These are phyloP conservation scores for Batillaria attramentaria DNA, from an alignment of 1,140 invertebrate genomes.

Conservation along the genomic window DNA sequence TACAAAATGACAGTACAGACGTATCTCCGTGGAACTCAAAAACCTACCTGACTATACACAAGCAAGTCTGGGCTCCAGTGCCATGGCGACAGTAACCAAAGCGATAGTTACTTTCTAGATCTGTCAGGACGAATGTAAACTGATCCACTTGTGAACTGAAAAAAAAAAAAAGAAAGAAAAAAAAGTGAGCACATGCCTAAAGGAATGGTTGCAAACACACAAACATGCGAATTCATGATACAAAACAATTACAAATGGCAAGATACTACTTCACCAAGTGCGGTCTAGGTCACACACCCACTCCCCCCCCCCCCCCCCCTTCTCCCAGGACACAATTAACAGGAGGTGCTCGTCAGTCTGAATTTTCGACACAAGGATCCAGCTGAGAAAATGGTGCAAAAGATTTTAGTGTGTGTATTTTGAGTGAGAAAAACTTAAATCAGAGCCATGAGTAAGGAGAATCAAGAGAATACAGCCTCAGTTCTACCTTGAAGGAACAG, in stretches of 20 bases:
- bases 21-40: not conserved
- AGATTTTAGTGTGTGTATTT: too few relatives aligned
- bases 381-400: too few relatives aligned
- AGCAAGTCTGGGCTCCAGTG: conserved; percentile 68
- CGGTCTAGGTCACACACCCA: not conserved
- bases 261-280: not conserved
- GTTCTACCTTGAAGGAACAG: too few relatives aligned
- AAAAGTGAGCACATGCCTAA: not conserved
- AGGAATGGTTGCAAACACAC: not conserved
- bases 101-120: conserved; percentile 93
- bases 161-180: not conserved
- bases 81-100: conserved; percentile 96
- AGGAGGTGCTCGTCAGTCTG: too few relatives aligned
- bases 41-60: conserved; percentile 69
- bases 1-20: not conserved
- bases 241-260: not conserved
- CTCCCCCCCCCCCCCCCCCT: too few relatives aligned
- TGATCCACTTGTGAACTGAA: conserved; percentile 83
- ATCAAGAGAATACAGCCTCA: too few relatives aligned
- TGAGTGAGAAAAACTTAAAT: too few relatives aligned
- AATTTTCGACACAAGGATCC: too few relatives aligned
- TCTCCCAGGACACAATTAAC: too few relatives aligned
- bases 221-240: not conserved
- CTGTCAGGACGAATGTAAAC: conserved; percentile 95
- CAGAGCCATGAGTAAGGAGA: too few relatives aligned